Conservation (phyloP, 30 jellyfish, hydroid and myxozoan genomes). For the Clytia hemisphaerica region DNA sequence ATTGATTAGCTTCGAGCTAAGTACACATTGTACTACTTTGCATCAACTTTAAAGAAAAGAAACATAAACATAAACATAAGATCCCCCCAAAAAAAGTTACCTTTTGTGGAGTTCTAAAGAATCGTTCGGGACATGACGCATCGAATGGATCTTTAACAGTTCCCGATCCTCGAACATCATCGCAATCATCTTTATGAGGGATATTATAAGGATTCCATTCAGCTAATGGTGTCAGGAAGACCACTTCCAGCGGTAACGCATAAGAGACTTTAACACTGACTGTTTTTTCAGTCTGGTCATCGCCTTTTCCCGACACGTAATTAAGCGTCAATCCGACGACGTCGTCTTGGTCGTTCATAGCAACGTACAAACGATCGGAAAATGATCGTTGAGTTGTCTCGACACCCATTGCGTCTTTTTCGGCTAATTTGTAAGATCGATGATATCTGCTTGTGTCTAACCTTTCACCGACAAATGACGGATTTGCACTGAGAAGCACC, state of each 20-base stretch:
- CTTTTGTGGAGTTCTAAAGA: not conserved
- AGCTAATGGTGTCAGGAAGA: not conserved
- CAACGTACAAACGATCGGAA: constrained; percentile 5
- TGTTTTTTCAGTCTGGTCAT: not conserved
- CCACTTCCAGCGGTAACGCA: constrained; percentile 3
- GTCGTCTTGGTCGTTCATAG: not conserved
- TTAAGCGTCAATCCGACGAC: too few species aligned
- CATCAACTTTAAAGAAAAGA: too few species aligned
- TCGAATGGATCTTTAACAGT: not conserved
- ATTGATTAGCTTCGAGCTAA: too few species aligned
- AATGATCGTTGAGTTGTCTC: not conserved
- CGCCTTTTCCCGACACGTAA: not conserved
- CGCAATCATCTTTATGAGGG: constrained; percentile 2
- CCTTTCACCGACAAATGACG: not conserved
- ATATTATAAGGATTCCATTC: constrained; percentile 17
- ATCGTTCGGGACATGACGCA: constrained; percentile 22
- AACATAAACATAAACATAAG: too few species aligned
- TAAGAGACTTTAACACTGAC: constrained; percentile 7
- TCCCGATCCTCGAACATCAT: not conserved
- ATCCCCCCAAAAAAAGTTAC: not conserved
- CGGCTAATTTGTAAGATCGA: constrained; percentile 2
- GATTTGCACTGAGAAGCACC: not conserved
- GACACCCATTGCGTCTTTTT: constrained; percentile 17
- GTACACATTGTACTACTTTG: too few species aligned
- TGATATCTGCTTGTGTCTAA: not conserved